Evolutionary conservation across 1,140 invertebrate genomes (phyloP).

Genomic region (Heliconius hermathena): DNA sequence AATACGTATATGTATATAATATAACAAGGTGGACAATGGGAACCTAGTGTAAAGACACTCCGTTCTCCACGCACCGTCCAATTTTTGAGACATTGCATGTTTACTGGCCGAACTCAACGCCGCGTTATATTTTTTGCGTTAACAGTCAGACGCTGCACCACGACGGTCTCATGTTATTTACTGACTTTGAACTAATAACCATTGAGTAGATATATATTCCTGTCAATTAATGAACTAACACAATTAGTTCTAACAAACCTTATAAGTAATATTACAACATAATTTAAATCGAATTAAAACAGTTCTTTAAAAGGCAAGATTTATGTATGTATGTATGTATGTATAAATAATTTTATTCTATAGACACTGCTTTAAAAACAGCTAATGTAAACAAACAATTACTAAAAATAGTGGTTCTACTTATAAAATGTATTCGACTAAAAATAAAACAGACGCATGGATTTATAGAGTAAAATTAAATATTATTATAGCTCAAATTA

Average conservation of each 20-base stretch:
- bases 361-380: background rate
- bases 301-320: background rate
- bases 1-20: too few species aligned
- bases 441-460: background rate
- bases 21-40: too few species aligned
- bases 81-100: too few species aligned
- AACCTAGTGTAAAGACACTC: too few species aligned
- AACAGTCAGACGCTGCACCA: too few species aligned
- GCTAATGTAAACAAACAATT: background rate
- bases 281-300: background rate
- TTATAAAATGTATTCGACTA: background rate
- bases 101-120: too few species aligned
- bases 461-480: too few species aligned
- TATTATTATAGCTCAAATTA: background rate
- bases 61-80: too few species aligned
- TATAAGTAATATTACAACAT: background rate
- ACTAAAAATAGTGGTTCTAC: background rate
- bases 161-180: too few species aligned
- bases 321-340: too few species aligned
- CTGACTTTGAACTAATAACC: too few species aligned
- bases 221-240: background rate
- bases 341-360: background rate
- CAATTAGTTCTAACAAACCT: background rate
- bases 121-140: too few species aligned
- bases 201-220: background rate